Evolutionary conservation across 2,113 vertebrate genomes (phyloP), one percentile per base, ranked within the genome.

Genomic region (Elachura formosa): DNA sequence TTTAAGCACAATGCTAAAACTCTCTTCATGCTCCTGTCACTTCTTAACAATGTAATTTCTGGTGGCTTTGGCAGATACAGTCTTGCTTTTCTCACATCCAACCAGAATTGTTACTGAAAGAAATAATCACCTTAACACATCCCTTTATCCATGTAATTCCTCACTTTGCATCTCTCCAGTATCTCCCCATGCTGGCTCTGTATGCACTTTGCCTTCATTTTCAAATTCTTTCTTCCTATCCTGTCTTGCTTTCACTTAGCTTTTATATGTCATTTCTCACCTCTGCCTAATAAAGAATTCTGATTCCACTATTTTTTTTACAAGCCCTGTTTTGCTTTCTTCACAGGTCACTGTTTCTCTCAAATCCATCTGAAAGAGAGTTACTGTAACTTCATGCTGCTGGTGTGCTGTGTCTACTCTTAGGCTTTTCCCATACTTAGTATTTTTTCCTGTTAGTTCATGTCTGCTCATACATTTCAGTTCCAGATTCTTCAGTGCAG

Each of bases 11-110:
- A 59, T 62, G 29, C 45, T 79, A 34, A 84, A 93, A 33, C 41
- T 76, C 34, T 84, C n/a, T 75, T 90, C n/a, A 18, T 69, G 62
- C 29, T 76, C 26, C 54, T 85, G 49, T 96, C 62, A 54, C 34
- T 90, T 91, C n/a, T 34, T 78, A 90, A 58, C 48, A 72, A 5
- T 54, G 49, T 85, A 7, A 52, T 85, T 85, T 90, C 51, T 76
- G 45, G 56, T 67, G 22, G 14, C 40, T 89, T 75, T 94, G 75
- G 69, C 86, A 87, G 40, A 15, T 71, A 61, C 12, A 48, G 43
- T 63, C 55, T 79, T 93, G 21, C 12, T 89, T 19, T 75, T 79
- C 40, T 95, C 28, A 9, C 87, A 75, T 38, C 62, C 29, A 76
- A 49, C 21, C 54, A 58, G 49, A 87, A 41, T 22, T 67, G 29